These are phyloP conservation scores for Elmis aenea DNA, from an alignment of 2,888 invertebrate species.

Conservation along the genomic window DNA sequence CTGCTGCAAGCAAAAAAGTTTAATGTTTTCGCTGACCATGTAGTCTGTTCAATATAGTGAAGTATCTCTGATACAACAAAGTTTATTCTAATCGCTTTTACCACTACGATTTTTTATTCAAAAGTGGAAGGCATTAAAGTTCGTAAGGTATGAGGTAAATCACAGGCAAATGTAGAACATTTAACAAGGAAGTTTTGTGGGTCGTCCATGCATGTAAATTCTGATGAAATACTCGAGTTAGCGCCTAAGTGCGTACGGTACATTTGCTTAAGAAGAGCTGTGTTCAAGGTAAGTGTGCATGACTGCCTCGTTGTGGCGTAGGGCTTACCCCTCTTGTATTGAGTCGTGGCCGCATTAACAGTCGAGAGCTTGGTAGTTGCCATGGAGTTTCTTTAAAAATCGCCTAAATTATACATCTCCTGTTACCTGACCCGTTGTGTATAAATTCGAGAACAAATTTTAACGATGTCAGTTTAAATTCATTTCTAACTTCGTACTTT, in stretches of 20 bases:
- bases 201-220: slow-evolving; percentile 34
- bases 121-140: no score
- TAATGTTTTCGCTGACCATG: slow-evolving; percentile 11
- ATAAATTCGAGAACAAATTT: no score
- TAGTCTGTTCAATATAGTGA: slow-evolving; percentile 8
- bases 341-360: slow-evolving; percentile 15
- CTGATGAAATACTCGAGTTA: slow-evolving; percentile 36
- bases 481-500: no score
- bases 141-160: slow-evolving; percentile 6
- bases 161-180: slow-evolving; percentile 28
- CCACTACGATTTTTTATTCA: no score
- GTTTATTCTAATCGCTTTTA: not conserved
- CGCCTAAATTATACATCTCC: no score
- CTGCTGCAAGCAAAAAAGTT: slow-evolving; percentile 13
- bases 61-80: slow-evolving; percentile 6
- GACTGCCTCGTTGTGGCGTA: slow-evolving; percentile 34
- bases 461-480: no score
- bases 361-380: slow-evolving; percentile 7
- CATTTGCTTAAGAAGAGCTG: slow-evolving; percentile 40
- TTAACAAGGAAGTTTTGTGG: slow-evolving; percentile 34
- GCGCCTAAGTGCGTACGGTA: slow-evolving; percentile 38
- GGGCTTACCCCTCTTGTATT: slow-evolving; percentile 36
- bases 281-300: slow-evolving; percentile 33
- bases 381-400: no score
- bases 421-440: no score